Base-by-base conservation (phyloP, 1,140 invertebrate species). In the Zaprionus gabonicus region DNA sequence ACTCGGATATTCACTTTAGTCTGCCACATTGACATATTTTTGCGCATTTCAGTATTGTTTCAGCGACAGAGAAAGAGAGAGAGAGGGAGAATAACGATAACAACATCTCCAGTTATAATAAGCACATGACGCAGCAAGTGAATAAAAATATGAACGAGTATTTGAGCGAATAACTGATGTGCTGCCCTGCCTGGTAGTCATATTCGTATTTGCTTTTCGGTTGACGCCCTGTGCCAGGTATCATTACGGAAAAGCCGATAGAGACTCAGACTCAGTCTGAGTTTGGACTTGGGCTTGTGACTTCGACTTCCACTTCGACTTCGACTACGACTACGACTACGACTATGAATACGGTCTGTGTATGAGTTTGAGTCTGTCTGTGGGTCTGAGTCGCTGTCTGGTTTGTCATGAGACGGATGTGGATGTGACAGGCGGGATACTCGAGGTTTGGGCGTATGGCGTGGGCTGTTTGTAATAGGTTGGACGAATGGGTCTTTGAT, bases 381-480 rank as follows among this genome's bases (percentile, higher is more conserved):
- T 69, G 56, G n/a, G 56, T 41, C 49, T 63, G 49, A 9, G 17
- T 46, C 5, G 53, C 70, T 25, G 63, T 25, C 46, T 23, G 20
- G 63, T 68, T 76, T 71, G 79, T 71, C 76, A 59, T 80, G 83
- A 87, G 75, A 88, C 83, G 83, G 83, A 87, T 87, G 83, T 88
- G 75, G 71, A 44, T 72, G 58, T 78, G 81, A 84, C 84, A 78
- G 81, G 65, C 83, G 78, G 83, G 64, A 88, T 87, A 84, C 81
- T 80, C 34, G 76, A 65, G 70, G 74, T 41, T 69, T 87, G 78
- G 83, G 83, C 84, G 83, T 84, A 38, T 4, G 77, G 80, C 80
- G 83, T 87, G 84, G 83, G 83, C 77, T 65, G 79, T 25, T 74
- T 77, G 72, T 87, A 86, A 87, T 80, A 68, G 60, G 55, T 41